Conservation (phyloP, 2,797 vertebrate species). For the Coendou prehensilis region DNA sequence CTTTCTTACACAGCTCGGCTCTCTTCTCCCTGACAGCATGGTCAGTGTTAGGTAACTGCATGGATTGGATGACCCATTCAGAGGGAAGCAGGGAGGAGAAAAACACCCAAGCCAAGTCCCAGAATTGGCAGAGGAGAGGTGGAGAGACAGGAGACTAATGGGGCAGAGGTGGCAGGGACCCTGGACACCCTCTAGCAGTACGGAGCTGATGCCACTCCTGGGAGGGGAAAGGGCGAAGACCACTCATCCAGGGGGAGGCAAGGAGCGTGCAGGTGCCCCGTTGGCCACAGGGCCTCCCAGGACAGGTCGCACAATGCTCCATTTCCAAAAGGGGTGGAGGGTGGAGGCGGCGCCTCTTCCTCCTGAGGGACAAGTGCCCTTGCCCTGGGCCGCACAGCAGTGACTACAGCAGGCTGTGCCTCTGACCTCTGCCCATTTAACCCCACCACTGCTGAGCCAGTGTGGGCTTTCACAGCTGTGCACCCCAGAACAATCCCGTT, state of each 20-base stretch:
- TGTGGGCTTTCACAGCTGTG: neutral
- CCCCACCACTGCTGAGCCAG: neutral
- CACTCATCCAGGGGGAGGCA: neutral
- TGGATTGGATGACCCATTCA: neutral
- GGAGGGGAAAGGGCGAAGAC: neutral
- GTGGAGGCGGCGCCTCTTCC: neutral
- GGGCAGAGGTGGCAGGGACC: neutral
- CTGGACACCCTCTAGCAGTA: neutral
- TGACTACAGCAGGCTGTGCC: neutral
- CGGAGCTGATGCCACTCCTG: neutral
- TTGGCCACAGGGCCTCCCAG: neutral
- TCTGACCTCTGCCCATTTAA: neutral
- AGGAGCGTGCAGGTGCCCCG: neutral
- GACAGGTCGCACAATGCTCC: neutral
- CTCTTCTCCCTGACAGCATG: neutral
- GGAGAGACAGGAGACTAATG: neutral
- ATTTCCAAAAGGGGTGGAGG: neutral
- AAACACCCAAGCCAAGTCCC: neutral
- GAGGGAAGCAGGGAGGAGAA: slow-evolving; percentile 40
- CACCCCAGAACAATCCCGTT: neutral
- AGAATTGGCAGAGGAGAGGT: neutral
- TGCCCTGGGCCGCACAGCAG: neutral
- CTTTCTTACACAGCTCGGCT: slow-evolving; percentile 18
- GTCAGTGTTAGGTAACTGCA: neutral
- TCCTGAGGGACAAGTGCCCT: neutral